A percentile compares a stretch with the other conserved stretches of the same genome.
Evolutionary conservation across 2,113 vertebrate genomes (phyloP).

Genomic region (Chaenogobius annularis): DNA sequence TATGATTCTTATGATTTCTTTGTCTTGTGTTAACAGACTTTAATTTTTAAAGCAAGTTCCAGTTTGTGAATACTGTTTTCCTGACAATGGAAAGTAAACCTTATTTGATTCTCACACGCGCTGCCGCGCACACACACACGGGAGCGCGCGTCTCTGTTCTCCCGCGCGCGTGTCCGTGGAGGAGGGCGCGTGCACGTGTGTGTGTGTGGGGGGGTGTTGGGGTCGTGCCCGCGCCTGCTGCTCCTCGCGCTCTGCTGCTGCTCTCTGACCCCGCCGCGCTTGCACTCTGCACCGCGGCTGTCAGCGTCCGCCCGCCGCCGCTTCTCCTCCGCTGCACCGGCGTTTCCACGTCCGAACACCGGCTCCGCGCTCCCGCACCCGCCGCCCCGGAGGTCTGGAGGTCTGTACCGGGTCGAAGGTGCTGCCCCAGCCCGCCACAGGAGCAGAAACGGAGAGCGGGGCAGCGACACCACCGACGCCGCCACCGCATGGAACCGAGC

Average conservation of each 20-base stretch:
- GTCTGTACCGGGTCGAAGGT: slow-evolving; percentile 88
- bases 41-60: no score
- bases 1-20: no score
- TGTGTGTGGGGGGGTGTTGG: background rate
- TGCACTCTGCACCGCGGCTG: background rate
- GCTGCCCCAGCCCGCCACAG: slow-evolving; percentile 82
- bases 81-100: no score
- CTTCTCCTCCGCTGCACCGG: background rate
- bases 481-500: slow-evolving; percentile 81
- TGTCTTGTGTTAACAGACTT: no score
- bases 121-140: background rate
- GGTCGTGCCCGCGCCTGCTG: slow-evolving; percentile 9
- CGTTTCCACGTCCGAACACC: slow-evolving; percentile 11
- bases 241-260: background rate
- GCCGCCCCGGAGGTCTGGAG: slow-evolving; percentile 71
- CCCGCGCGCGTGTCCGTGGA: background rate
- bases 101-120: no score
- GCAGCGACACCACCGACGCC: slow-evolving; percentile 35
- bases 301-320: background rate
- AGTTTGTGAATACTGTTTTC: no score
- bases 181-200: background rate
- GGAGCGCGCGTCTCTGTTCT: background rate
- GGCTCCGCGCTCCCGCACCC: slow-evolving; percentile 47
- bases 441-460: slow-evolving; percentile 47
- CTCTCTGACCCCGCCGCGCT: slow-evolving; percentile 8